These are phyloP conservation scores for Pipistrellus pipistrellus DNA, from an alignment of 2,797 vertebrate species.

Conservation along the genomic window DNA sequence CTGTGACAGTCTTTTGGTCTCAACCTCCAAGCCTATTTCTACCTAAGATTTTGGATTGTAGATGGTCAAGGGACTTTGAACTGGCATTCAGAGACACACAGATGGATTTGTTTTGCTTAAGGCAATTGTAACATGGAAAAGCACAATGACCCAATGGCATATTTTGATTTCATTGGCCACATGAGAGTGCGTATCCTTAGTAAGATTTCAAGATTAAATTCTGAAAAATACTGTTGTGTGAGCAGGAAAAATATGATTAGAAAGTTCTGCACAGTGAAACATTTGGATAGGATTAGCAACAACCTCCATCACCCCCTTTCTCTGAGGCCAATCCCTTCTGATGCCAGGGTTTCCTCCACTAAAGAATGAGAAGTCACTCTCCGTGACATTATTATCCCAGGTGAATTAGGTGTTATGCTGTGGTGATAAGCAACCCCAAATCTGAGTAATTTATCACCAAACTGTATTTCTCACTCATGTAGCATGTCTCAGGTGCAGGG, in stretches of 20 bases:
- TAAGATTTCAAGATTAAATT: conserved; percentile 54
- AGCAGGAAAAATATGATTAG: not conserved
- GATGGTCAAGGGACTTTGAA: conserved; percentile 9
- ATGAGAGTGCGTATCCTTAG: not conserved
- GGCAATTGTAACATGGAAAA: conserved; percentile 14
- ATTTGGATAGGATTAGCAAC: not conserved
- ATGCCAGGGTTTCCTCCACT: not conserved
- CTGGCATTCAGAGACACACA: not conserved
- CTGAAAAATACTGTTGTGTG: not conserved
- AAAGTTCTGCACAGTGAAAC: not conserved
- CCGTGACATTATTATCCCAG: not conserved
- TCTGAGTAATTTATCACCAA: not conserved
- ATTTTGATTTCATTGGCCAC: not conserved
- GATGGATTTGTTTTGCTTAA: conserved; percentile 58
- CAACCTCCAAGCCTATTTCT: not conserved
- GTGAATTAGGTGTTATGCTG: not conserved
- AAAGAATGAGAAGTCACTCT: not conserved
- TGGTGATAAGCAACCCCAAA: not conserved
- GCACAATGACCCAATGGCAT: not conserved
- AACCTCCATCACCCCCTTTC: not conserved
- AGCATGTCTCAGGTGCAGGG: not conserved
- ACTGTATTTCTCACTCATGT: not conserved
- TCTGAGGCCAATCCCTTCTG: not conserved
- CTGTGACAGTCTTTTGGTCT: conserved; percentile 55
- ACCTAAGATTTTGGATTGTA: conserved; percentile 50